Conservation (phyloP, 1,140 invertebrate genomes). For the Eriocheir sinensis region DNA sequence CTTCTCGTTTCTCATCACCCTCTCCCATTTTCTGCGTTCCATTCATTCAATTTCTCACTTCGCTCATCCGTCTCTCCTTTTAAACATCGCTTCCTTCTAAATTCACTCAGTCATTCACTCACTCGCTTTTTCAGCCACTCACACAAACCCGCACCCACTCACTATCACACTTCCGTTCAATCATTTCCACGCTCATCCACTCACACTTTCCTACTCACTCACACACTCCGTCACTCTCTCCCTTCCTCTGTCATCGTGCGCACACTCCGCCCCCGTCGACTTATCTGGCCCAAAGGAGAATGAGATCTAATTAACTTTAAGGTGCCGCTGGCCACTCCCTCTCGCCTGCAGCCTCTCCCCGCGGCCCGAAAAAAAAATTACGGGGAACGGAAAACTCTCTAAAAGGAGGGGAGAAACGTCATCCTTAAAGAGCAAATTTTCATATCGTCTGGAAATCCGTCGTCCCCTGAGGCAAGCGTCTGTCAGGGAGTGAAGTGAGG, state of each 20-base stretch:
- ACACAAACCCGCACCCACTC: no score
- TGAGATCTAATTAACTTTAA: slow-evolving; percentile 26
- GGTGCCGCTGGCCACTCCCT: not conserved
- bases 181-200: no score
- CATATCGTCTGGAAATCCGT: not conserved
- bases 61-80: no score
- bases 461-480: not conserved
- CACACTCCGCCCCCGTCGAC: not conserved
- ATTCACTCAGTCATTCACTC: no score
- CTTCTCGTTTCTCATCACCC: no score
- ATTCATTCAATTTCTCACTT: no score
- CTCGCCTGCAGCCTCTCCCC: not conserved
- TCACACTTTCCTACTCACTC: not conserved
- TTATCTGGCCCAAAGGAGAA: not conserved
- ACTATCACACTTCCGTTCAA: no score
- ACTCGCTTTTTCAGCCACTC: no score
- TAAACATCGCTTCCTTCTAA: no score
- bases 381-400: not conserved
- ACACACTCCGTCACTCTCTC: not conserved
- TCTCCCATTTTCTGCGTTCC: no score
- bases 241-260: no score
- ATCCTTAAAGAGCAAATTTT: not conserved
- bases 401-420: not conserved
- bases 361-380: not conserved
- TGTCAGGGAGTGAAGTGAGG: slow-evolving; percentile 10